Percentiles rank a stretch among this genome's conserved stretches.
Conservation (phyloP, 2,888 invertebrate species). For the Osmoderma eremita region DNA sequence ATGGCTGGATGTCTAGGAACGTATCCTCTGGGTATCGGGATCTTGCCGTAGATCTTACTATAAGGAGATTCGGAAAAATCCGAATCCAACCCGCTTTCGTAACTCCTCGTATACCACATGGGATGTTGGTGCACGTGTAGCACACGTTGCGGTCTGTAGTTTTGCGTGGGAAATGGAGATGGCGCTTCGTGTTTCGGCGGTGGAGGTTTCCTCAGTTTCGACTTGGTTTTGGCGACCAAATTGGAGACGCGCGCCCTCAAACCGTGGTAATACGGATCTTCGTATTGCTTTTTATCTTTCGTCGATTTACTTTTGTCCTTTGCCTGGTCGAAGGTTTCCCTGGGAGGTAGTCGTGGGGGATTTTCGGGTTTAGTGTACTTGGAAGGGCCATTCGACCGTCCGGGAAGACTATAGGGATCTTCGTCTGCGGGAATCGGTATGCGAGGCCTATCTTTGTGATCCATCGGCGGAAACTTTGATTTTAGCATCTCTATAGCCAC, state of each 20-base stretch:
- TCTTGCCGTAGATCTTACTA: constrained; percentile 35
- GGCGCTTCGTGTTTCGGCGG: constrained; percentile 28
- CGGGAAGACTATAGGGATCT: constrained; percentile 71
- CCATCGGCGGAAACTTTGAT: constrained; percentile 73
- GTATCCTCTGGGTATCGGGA: constrained; percentile 37
- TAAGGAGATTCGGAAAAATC: constrained; percentile 39
- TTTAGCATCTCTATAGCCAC: constrained; percentile 82
- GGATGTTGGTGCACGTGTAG: constrained; percentile 23
- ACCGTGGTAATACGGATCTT: constrained; percentile 78
- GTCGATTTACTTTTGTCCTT: constrained; percentile 38
- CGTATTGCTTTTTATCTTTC: constrained; percentile 69
- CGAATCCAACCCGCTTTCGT: constrained; percentile 35
- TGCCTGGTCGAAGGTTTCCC: constrained; percentile 66
- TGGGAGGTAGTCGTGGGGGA: constrained; percentile 71
- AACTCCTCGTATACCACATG: constrained; percentile 40
- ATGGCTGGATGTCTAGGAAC: constrained; percentile 26
- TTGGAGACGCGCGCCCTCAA: constrained; percentile 75
- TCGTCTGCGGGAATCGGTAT: constrained; percentile 69
- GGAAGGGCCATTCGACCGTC: not conserved
- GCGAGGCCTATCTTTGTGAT: constrained; percentile 68
- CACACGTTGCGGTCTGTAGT: not conserved
- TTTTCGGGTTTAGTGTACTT: constrained; percentile 59
- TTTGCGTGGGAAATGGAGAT: not conserved
- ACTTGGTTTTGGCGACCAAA: constrained; percentile 68
- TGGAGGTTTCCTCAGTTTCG: constrained; percentile 47